phyloP scores from a whole-genome alignment of 2,888 invertebrate species.

The Harpagoxenus sublaevis region DNA sequence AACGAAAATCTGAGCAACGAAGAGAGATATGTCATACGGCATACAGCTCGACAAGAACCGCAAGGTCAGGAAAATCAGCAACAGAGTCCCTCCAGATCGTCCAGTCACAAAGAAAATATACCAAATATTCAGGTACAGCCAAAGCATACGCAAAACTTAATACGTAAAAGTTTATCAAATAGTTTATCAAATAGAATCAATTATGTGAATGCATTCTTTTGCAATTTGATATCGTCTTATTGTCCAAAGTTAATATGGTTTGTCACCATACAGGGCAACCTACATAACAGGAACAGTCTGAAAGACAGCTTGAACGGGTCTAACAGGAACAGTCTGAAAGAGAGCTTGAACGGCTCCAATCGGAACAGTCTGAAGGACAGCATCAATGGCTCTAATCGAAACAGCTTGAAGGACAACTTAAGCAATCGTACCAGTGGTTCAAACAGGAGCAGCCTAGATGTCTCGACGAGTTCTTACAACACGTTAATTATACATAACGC shows the following conservation, averaged over 20 bases:
- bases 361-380: constrained; percentile 85
- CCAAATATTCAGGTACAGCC: constrained; percentile 83
- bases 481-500: constrained; percentile 94
- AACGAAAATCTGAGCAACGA: constrained; percentile 95
- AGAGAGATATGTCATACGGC: constrained; percentile 93
- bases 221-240: constrained; percentile 32
- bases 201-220: not conserved
- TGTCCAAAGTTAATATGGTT: constrained; percentile 55
- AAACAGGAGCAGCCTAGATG: constrained; percentile 90
- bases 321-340: constrained; percentile 84
- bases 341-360: constrained; percentile 84
- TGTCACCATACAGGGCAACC: constrained; percentile 79
- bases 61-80: constrained; percentile 95
- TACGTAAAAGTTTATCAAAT: not conserved
- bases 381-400: constrained; percentile 85
- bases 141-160: not conserved
- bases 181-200: not conserved
- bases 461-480: constrained; percentile 93
- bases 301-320: constrained; percentile 84
- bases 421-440: constrained; percentile 90
- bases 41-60: constrained; percentile 95
- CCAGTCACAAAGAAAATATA: constrained; percentile 85
- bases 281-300: constrained; percentile 84
- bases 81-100: constrained; percentile 88
- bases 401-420: constrained; percentile 88